phyloP scores from a whole-genome alignment of 2,797 vertebrate genomes.

The Clarias fuscus region DNA sequence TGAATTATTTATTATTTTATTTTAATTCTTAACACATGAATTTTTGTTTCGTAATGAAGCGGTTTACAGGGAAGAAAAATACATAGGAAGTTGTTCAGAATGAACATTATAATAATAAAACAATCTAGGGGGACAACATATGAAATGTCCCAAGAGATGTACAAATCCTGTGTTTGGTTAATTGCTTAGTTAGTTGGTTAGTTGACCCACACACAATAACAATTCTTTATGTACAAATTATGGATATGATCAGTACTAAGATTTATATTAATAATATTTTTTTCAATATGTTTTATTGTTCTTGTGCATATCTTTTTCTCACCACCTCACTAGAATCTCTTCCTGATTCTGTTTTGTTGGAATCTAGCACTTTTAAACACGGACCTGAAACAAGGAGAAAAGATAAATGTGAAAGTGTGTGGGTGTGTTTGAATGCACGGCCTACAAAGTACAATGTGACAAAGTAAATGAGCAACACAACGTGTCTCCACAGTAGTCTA shows the following conservation, averaged over 20 bases:
- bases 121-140: background rate
- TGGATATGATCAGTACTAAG: background rate
- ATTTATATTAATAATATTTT: background rate
- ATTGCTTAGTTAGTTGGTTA: background rate
- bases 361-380: background rate
- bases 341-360: background rate
- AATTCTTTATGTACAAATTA: background rate
- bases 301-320: background rate
- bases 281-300: background rate
- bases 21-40: too few relatives aligned
- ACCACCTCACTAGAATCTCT: background rate
- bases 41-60: background rate
- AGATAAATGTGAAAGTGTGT: slow-evolving; percentile 5
- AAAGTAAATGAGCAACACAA: slow-evolving; percentile 19
- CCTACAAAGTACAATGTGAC: slow-evolving; percentile 30
- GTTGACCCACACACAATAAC: background rate
- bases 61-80: background rate
- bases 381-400: slow-evolving; percentile 3
- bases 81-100: background rate
- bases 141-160: background rate
- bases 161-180: background rate
- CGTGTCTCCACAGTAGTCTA: slow-evolving; percentile 28
- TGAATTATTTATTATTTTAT: too few relatives aligned
- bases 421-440: background rate
- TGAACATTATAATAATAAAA: background rate